Conservation (phyloP, 2,888 invertebrate species). For the Marronus borbonicus region DNA sequence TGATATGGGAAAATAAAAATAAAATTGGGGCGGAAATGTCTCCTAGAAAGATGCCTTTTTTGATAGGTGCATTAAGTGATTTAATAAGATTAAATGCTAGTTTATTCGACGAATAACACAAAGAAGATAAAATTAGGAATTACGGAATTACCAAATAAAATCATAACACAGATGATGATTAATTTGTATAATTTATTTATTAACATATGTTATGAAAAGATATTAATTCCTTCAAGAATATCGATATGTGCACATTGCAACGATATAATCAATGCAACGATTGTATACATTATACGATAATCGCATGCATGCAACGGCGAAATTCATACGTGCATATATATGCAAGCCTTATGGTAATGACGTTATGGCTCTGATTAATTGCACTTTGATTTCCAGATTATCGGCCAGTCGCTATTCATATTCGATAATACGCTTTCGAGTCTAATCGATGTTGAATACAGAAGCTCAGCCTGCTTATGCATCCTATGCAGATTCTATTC, state of each 20-base stretch:
- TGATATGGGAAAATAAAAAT: too few relatives aligned
- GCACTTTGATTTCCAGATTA: conserved; percentile 69
- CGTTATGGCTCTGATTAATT: conserved; percentile 66
- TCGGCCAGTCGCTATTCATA: conserved; percentile 60
- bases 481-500: background rate
- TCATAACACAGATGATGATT: too few relatives aligned
- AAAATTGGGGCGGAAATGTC: too few relatives aligned
- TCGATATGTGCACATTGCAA: conserved; percentile 1
- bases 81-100: too few relatives aligned
- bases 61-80: too few relatives aligned
- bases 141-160: too few relatives aligned
- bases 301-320: background rate
- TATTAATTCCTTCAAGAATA: background rate
- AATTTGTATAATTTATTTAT: too few relatives aligned
- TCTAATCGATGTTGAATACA: background rate
- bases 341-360: conserved; percentile 50
- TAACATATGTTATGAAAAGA: too few relatives aligned
- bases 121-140: too few relatives aligned
- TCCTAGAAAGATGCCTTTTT: too few relatives aligned
- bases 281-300: conserved; percentile 35
- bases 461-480: background rate
- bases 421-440: conserved; percentile 43
- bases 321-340: background rate
- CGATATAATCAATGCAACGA: background rate
- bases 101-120: too few relatives aligned